A percentile compares a stretch with the other conserved stretches of the same genome.
phyloP scores from a whole-genome alignment of 2,113 vertebrate species.

The Cyprinodon brontotheroides region DNA sequence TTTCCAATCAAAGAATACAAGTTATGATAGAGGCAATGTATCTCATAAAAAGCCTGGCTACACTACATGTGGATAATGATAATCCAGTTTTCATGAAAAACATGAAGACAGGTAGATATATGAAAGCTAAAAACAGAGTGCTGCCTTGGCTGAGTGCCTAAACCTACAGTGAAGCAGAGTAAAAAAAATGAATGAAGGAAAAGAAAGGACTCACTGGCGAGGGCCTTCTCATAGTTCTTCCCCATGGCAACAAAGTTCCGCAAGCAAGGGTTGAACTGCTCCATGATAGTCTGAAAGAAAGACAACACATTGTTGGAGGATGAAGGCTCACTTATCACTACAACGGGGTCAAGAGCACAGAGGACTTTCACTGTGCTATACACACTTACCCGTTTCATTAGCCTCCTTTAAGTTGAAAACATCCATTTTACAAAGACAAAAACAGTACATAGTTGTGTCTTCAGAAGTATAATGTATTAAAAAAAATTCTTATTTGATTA shows the following conservation, averaged over 20 bases:
- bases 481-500: neutral
- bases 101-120: slow-evolving; percentile 17
- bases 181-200: slow-evolving; percentile 18
- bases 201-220: slow-evolving; percentile 88
- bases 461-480: neutral
- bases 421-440: neutral
- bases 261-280: slow-evolving; percentile 99
- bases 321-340: slow-evolving; percentile 45
- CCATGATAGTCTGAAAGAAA: slow-evolving; percentile 92
- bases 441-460: neutral
- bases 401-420: slow-evolving; percentile 20
- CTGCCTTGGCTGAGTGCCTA: slow-evolving; percentile 59
- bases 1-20: slow-evolving; percentile 20
- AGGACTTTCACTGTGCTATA: slow-evolving; percentile 15
- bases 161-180: slow-evolving; percentile 40
- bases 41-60: slow-evolving; percentile 43
- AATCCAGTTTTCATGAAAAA: slow-evolving; percentile 23
- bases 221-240: slow-evolving; percentile 98
- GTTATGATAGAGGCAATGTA: slow-evolving; percentile 30
- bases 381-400: slow-evolving; percentile 13
- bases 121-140: slow-evolving; percentile 15
- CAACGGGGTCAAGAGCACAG: slow-evolving; percentile 43
- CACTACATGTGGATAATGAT: slow-evolving; percentile 47
- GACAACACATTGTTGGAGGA: slow-evolving; percentile 40
- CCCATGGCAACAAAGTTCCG: slow-evolving; percentile 99